Evolutionary conservation across 2,888 invertebrate genomes (phyloP), one percentile per base, ranked within the genome.

Genomic region (Torymus aiolomorphi): DNA sequence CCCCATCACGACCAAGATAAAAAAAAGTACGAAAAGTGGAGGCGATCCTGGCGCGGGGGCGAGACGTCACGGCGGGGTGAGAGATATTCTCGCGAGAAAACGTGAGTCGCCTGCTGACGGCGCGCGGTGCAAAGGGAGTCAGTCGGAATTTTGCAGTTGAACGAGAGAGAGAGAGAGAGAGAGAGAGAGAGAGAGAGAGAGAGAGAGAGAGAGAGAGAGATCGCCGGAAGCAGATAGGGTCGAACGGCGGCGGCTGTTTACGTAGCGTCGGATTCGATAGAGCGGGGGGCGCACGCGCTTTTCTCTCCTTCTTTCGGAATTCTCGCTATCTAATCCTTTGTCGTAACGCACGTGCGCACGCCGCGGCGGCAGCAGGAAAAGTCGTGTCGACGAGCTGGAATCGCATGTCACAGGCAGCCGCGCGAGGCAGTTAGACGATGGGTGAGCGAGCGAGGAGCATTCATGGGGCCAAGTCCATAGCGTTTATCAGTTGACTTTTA

Each of bases 71-170:
- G 52, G n/a, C 72, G 62, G 62, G 31, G 31, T 31, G 31, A 20
- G 54, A 62, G 72, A 24, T 62, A 72, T 72, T 72, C 20, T 20
- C 54, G 67, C 12, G 18, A 76, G 67, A 62, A 61, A 67, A 62
- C 76, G 76, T 76, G 62, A 76, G 62, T 31, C 5, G 76, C 67
- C 42, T 76, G 66, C 24, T n/a, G 31, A 61, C 24, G 18, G 11
- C n/a, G 8, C 31, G 31, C 31, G 31, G 31, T 31, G 31, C 31
- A 31, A 31, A 20, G 61, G 24, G 10, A 61, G 57, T 13, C 24
- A 24, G 24, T 42, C 16, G 14, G 8, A 51, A 51, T 4, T 31
- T 61, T 20, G 20, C 74, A 73, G 65, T 65, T 13, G 65, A 73
- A 73, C 51, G 18, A n/a, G 24, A 63, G 63, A 10, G 20, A 18